Evolutionary conservation across 37 sponge, comb jelly and placozoan species (phyloP), one percentile per base, ranked within the genome.

Genomic region (Oscarella lobularis): DNA sequence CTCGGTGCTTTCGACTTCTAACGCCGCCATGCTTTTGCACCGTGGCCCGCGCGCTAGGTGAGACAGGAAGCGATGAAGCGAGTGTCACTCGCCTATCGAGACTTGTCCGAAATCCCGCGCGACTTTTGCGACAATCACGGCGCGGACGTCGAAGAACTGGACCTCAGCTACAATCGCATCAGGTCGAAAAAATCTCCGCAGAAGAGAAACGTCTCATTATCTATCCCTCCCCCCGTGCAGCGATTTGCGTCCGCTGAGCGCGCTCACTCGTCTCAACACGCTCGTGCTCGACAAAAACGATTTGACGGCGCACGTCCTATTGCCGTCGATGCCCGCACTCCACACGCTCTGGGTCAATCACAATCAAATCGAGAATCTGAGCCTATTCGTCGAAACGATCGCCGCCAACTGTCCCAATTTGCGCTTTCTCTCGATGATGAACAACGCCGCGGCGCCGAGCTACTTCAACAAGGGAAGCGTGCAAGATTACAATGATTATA

Each of bases 1-100:
- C 91, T 93, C 94, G 0, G 90, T 75, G 20, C 84, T 83, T 74
- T 93, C 94, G 9, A 93, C 88, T 40, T 93, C 94, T 36, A 93
- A 38, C 6, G 83, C 39, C 48, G 90, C 82, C 83, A 82, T 89
- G 48, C 35, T 72, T 4, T n/a, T 4, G 9, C 3, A 29, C 31
- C 1, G 48, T 3, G 38, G 36, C 14, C 14, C 6, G 36, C 14
- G 31, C 37, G 14, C 39, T 36, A n/a, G n/a, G n/a, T n/a, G n/a
- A n/a, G n/a, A n/a, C n/a, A n/a, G n/a, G n/a, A n/a, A n/a, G n/a
- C n/a, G n/a, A n/a, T 34, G 34, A 72, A 38, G 4, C 2, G 80
- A 5, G 38, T 80, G 2, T 80, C 81, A 38, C 74, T 92, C 14
- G 94, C 90, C 1, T 83, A 89, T 70, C 39, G 82, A 20, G 87